Base-by-base conservation (phyloP, 2,888 invertebrate species). In the Rhagonycha fulva region DNA sequence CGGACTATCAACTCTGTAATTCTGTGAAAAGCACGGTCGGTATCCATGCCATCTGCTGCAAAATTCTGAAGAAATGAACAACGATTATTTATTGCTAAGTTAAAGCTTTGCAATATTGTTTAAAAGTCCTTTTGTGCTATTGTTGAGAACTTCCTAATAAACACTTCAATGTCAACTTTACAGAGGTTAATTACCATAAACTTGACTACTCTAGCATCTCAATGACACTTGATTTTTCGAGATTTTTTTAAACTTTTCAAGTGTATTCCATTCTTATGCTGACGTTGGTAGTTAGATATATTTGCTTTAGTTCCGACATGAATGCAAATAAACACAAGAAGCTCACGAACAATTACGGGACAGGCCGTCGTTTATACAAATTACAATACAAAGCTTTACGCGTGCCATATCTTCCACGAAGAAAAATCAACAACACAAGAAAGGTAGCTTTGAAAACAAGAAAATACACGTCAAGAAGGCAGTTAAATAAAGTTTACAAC, bases 301-400 rank as follows among this genome's bases (percentile, higher is more conserved):
- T 70, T 70, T 70, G 26, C 14, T 19, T 63, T 63, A 30, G 63
- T 71, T 71, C 71, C 63, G 63, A 63, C 71, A 62, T 32, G 71
- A 63, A 23, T 71, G 63, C 32, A 71, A 71, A 71, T 14, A 26
- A 24, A 24, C n/a, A 26, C 23, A 66, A 26, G 26, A 66, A 12
- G 19, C 60, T 24, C 47, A 72, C 67, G 28, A 68, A 72, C 72
- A 72, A 67, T 60, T 61, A 61, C 67, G 60, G 67, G 67, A 68
- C 72, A 72, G 67, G 68, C 19, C 68, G 72, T 72, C 68, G 72
- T 72, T 67, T 67, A 72, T 68, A 72, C 72, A 72, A 72, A 72
- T 72, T 72, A 72, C 72, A 72, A 72, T 72, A 72, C 72, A 68
- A 72, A 72, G 72, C 47, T 32, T 32, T 72, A 60, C 72, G 66